These are phyloP conservation scores for Pelodiscus sinensis DNA, from an alignment of 2,113 vertebrate genomes.

Conservation along the genomic window DNA sequence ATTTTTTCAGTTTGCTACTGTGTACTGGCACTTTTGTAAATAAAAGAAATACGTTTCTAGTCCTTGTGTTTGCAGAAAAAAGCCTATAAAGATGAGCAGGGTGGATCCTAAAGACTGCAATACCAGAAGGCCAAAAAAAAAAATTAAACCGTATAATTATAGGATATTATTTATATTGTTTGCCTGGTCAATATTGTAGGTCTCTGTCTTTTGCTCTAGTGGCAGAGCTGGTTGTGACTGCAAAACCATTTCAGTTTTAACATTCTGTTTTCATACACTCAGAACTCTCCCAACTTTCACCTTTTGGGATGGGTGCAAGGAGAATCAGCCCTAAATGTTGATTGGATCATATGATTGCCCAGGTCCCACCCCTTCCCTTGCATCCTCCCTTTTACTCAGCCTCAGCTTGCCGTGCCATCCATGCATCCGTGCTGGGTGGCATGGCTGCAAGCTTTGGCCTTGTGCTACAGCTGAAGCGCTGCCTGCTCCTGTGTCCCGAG, in stretches of 20 bases:
- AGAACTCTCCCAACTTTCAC: neutral
- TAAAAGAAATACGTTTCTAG: neutral
- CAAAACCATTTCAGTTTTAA: neutral
- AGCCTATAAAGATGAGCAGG: neutral
- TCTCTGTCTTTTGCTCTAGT: neutral
- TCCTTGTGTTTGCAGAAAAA: neutral
- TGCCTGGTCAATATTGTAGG: neutral
- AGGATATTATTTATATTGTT: neutral
- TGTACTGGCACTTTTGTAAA: no score
- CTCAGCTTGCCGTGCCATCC: no score
- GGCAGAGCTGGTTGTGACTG: neutral
- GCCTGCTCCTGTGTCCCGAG: no score
- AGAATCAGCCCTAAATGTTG: neutral
- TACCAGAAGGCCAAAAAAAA: neutral
- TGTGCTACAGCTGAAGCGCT: no score
- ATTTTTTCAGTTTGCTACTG: no score
- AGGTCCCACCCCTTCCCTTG: neutral
- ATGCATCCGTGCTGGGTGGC: no score
- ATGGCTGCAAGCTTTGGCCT: no score
- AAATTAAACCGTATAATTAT: neutral
- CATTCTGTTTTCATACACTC: rapidly evolving
- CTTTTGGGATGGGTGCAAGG: neutral
- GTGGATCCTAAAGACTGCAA: neutral
- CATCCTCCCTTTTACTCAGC: no score
- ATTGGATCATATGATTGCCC: neutral